phyloP scores from a whole-genome alignment of 2,797 vertebrate species.

The Threskiornis aethiopicus region DNA sequence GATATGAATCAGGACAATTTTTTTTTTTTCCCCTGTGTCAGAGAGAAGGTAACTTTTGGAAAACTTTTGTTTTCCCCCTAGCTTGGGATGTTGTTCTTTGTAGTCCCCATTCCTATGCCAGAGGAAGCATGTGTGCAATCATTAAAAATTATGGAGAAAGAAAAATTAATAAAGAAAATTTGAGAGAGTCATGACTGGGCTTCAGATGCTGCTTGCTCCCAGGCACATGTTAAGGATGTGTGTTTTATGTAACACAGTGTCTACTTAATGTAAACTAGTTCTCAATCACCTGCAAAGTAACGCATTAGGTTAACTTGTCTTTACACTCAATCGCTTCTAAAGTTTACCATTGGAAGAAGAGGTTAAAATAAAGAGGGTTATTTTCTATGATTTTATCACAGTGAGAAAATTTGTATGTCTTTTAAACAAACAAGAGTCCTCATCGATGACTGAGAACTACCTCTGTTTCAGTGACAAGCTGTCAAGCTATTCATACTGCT shows the following conservation, averaged over 20 bases:
- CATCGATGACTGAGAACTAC: not conserved
- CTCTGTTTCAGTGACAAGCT: not conserved
- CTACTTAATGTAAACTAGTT: not conserved
- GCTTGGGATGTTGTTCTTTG: not conserved
- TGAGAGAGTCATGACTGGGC: not conserved
- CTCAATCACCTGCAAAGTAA: not conserved
- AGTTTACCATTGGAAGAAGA: not conserved
- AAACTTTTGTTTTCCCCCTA: not conserved
- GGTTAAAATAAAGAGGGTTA: not conserved
- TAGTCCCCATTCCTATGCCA: not conserved
- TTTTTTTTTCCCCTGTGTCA: fast-evolving
- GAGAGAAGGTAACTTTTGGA: not conserved
- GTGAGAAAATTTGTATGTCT: not conserved
- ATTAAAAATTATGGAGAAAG: not conserved
- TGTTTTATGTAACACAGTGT: not conserved
- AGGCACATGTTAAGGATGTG: not conserved
- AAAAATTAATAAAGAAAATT: not conserved
- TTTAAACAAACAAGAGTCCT: not conserved
- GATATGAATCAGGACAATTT: not conserved
- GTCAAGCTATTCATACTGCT: not conserved
- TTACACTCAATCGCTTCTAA: not conserved
- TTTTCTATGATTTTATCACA: not conserved
- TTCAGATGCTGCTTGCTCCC: not conserved
- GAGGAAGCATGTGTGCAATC: not conserved
- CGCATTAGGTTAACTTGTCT: not conserved